Conservation (phyloP, 2,888 invertebrate genomes). For the Drosophila conformis region DNA sequence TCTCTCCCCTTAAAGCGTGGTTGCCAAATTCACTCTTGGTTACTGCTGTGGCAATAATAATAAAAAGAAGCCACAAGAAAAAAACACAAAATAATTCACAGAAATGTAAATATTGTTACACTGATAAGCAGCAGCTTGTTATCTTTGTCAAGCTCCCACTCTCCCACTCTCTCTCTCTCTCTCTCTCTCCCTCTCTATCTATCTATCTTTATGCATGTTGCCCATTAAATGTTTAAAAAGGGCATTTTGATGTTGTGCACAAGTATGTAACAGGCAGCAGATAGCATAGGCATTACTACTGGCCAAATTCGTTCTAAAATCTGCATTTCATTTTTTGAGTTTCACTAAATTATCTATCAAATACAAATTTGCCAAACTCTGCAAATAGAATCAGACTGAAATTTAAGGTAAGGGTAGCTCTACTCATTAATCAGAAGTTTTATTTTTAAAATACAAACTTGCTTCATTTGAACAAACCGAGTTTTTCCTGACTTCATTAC, state of each 20-base stretch:
- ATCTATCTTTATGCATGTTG: conserved; percentile 14
- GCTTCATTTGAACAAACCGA: not conserved
- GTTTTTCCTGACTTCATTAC: not conserved
- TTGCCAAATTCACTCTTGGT: conserved; percentile 58
- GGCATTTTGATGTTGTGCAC: not conserved
- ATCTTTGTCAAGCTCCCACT: conserved; percentile 40
- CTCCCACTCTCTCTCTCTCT: conserved; percentile 1
- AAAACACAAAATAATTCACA: conserved; percentile 49
- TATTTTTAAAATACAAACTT: not conserved
- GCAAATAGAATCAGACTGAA: not conserved
- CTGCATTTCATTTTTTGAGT: rapidly evolving
- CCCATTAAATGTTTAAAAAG: not conserved
- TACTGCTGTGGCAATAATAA: conserved; percentile 38
- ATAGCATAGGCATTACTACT: rapidly evolving
- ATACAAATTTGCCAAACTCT: not conserved
- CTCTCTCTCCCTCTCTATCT: not conserved
- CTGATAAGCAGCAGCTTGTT: conserved; percentile 61
- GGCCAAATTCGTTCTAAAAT: not conserved
- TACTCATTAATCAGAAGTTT: not conserved
- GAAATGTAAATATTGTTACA: conserved; percentile 81
- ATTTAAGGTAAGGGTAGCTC: not conserved
- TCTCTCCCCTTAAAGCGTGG: not conserved
- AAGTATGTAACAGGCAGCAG: not conserved
- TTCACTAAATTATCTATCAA: not conserved
- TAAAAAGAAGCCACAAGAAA: conserved; percentile 33